Conservation (phyloP, 2,113 vertebrate genomes). For the Lasiurus cinereus region DNA sequence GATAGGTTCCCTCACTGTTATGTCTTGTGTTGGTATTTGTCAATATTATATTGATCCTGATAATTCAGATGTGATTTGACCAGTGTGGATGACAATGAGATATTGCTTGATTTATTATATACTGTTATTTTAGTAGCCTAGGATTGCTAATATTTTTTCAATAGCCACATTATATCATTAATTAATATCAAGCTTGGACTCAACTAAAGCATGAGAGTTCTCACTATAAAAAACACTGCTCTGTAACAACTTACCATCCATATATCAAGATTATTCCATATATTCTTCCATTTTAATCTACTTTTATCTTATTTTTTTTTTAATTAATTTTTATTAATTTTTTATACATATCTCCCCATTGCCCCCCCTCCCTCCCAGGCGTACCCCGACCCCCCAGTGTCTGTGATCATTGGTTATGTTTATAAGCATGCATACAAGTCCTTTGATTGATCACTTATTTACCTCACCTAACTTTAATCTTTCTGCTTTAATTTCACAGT, state of each 20-base stretch:
- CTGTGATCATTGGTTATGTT: too few relatives aligned
- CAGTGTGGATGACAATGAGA: neutral
- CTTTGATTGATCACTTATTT: too few relatives aligned
- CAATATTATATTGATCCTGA: slow-evolving; percentile 55
- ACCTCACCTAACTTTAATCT: too few relatives aligned
- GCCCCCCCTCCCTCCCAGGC: too few relatives aligned
- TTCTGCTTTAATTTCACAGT: too few relatives aligned
- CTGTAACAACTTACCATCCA: neutral
- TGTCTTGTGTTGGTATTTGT: neutral
- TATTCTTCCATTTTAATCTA: neutral
- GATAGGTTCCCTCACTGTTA: neutral
- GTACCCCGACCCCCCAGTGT: too few relatives aligned
- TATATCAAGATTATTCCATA: slow-evolving; percentile 38
- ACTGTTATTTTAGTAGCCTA: slow-evolving; percentile 38
- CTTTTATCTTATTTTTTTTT: slow-evolving; percentile 44
- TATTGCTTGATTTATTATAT: slow-evolving; percentile 20
- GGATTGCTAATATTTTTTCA: slow-evolving; percentile 42
- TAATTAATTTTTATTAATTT: too few relatives aligned
- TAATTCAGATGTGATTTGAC: slow-evolving; percentile 51
- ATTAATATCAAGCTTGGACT: slow-evolving; percentile 40
- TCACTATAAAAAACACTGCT: slow-evolving; percentile 37
- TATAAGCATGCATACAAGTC: too few relatives aligned
- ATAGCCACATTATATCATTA: neutral
- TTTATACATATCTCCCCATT: too few relatives aligned
- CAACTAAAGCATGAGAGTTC: neutral